A percentile compares a stretch with the other conserved stretches of the same genome.
phyloP scores from a whole-genome alignment of 2,888 invertebrate species.

The Conistra vaccinii region DNA sequence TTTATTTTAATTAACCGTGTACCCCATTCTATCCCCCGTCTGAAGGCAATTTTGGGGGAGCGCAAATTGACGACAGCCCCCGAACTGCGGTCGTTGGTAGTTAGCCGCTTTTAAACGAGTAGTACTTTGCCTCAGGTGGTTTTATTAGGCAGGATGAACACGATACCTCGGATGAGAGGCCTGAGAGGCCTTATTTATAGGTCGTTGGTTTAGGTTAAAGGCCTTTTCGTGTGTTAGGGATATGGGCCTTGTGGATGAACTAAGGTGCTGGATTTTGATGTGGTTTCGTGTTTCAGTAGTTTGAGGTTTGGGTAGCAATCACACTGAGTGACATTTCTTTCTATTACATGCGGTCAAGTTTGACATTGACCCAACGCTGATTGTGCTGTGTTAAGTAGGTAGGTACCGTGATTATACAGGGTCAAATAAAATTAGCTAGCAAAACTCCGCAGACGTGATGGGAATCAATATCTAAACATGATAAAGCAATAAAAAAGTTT shows the following conservation, averaged over 20 bases:
- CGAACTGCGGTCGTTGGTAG: slow-evolving; percentile 41
- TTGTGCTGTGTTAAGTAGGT: neutral
- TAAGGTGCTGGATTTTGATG: neutral
- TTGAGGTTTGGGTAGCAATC: neutral
- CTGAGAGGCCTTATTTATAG: slow-evolving; percentile 38
- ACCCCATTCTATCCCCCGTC: neutral
- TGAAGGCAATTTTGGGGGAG: slow-evolving; percentile 35
- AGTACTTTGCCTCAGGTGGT: slow-evolving; percentile 60
- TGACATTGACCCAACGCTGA: neutral
- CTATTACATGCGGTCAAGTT: slow-evolving; percentile 4
- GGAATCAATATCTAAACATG: too few species aligned
- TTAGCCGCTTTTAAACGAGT: slow-evolving; percentile 46
- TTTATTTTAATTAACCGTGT: slow-evolving; percentile 45
- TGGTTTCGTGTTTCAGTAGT: slow-evolving; percentile 6
- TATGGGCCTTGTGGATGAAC: neutral
- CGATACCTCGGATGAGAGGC: slow-evolving; percentile 35
- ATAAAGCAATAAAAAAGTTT: too few species aligned
- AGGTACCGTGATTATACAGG: too few species aligned
- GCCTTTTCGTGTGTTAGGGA: neutral
- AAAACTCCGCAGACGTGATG: too few species aligned
- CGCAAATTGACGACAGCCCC: slow-evolving; percentile 43
- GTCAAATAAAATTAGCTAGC: too few species aligned
- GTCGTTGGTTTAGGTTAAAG: slow-evolving; percentile 9
- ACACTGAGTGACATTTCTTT: slow-evolving; percentile 3
- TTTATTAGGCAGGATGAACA: slow-evolving; percentile 46